Evolutionary conservation across 1,140 invertebrate species (phyloP).

Genomic region (Drosophila kurseongensis): DNA sequence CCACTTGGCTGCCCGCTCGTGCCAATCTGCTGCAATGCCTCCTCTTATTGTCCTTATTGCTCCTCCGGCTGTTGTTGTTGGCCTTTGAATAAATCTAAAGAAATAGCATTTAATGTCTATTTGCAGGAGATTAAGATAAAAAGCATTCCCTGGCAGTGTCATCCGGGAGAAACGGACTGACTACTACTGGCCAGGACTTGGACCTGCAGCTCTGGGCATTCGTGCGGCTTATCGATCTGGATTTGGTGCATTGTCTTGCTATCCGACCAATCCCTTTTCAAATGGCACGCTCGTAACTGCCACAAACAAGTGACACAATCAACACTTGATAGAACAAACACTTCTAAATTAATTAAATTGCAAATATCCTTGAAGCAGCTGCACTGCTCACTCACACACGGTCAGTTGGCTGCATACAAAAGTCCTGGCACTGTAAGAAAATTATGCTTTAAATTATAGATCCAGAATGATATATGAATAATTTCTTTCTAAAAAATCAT

Average conservation of each 20-base stretch:
- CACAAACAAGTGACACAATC: slow-evolving; percentile 82
- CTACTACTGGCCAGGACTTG: slow-evolving; percentile 9
- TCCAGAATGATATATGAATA: too few species aligned
- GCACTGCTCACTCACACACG: slow-evolving; percentile 49
- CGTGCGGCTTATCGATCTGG: slow-evolving; percentile 78
- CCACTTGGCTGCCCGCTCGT: slow-evolving; percentile 81
- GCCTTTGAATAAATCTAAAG: slow-evolving; percentile 78
- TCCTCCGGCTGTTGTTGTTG: slow-evolving; percentile 40
- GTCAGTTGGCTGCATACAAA: slow-evolving; percentile 10
- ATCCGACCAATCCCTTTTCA: slow-evolving; percentile 55
- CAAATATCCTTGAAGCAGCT: slow-evolving; percentile 78
- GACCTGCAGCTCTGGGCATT: slow-evolving; percentile 44
- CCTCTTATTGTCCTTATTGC: slow-evolving; percentile 34
- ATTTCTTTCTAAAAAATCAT: too few species aligned
- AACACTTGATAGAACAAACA: slow-evolving; percentile 83
- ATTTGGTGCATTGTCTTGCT: slow-evolving; percentile 59
- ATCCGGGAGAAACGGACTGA: slow-evolving; percentile 12
- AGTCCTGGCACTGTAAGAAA: slow-evolving; percentile 6
- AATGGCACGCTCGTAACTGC: slow-evolving; percentile 76
- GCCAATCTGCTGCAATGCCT: slow-evolving; percentile 76
- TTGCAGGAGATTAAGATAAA: slow-evolving; percentile 82
- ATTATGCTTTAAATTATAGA: too few species aligned
- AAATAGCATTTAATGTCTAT: slow-evolving; percentile 84
- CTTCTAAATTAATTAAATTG: slow-evolving; percentile 83
- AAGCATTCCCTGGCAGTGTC: slow-evolving; percentile 62